A percentile compares a stretch with the other conserved stretches of the same genome.
Evolutionary conservation across 2,113 vertebrate genomes (phyloP).

Genomic region (Scomber scombrus): DNA sequence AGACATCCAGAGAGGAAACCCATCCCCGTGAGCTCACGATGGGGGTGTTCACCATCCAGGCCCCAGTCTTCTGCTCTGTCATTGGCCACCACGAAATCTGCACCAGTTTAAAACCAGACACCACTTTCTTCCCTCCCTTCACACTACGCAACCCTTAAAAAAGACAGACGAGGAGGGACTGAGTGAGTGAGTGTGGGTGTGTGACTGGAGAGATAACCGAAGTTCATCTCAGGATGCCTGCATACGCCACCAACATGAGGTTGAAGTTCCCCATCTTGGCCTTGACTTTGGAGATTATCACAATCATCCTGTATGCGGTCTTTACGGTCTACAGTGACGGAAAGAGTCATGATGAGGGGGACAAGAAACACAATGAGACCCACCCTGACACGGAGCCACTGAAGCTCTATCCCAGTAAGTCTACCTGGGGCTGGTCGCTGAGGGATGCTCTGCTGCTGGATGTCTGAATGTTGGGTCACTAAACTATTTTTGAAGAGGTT

Average conservation of each 20-base stretch:
- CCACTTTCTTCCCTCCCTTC: conserved; percentile 58
- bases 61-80: conserved; percentile 72
- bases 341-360: not conserved
- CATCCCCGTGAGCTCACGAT: conserved; percentile 59
- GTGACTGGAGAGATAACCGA: conserved; percentile 50
- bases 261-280: conserved; percentile 90
- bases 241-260: conserved; percentile 91
- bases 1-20: conserved; percentile 72
- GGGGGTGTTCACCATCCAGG: conserved; percentile 73
- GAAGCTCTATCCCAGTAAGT: conserved; percentile 91
- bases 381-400: conserved; percentile 22
- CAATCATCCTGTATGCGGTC: conserved; percentile 89
- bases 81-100: conserved; percentile 76
- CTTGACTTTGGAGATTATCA: conserved; percentile 86
- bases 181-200: conserved; percentile 8
- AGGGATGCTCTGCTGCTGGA: conserved; percentile 17
- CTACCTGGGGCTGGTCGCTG: not conserved
- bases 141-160: conserved; percentile 74
- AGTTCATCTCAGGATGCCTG: conserved; percentile 77
- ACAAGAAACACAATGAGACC: not conserved
- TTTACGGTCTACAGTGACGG: conserved; percentile 89
- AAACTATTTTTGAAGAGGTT: not conserved
- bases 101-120: conserved; percentile 78
- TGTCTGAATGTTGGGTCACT: not conserved
- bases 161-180: conserved; percentile 45